Percentiles rank a stretch among this genome's conserved stretches.
These are phyloP conservation scores for Dyspetes luteomarginatus DNA, from an alignment of 2,888 invertebrate species.

Conservation along the genomic window DNA sequence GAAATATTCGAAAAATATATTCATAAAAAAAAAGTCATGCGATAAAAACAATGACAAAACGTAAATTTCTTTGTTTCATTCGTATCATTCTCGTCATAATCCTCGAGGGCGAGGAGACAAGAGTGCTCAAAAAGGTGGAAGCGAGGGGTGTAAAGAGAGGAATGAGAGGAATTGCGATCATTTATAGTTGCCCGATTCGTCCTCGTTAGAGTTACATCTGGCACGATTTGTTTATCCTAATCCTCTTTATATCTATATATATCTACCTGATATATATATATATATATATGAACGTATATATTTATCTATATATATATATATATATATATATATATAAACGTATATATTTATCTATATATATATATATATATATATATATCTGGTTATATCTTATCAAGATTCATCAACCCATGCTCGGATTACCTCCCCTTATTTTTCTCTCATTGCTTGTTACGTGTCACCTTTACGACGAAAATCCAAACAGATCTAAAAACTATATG, in stretches of 20 bases:
- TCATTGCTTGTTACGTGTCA: neutral
- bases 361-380: slow-evolving; percentile 19
- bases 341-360: slow-evolving; percentile 17
- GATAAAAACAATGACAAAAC: too few relatives aligned
- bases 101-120: slow-evolving; percentile 36
- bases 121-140: slow-evolving; percentile 16
- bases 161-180: slow-evolving; percentile 62
- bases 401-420: slow-evolving; percentile 51
- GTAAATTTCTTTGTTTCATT: slow-evolving; percentile 9
- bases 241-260: slow-evolving; percentile 53
- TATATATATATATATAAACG: slow-evolving; percentile 8
- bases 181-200: slow-evolving; percentile 58
- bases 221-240: slow-evolving; percentile 70
- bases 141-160: slow-evolving; percentile 33
- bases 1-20: too few relatives aligned
- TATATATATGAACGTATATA: slow-evolving; percentile 8
- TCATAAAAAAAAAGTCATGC: too few relatives aligned
- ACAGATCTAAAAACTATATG: neutral
- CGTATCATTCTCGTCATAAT: slow-evolving; percentile 42
- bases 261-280: too few relatives aligned
- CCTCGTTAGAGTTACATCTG: slow-evolving; percentile 70
- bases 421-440: slow-evolving; percentile 26
- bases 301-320: slow-evolving; percentile 22
- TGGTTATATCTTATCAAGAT: slow-evolving; percentile 55
- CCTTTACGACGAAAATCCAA: neutral